Evolutionary conservation across 2,888 invertebrate genomes (phyloP).

Genomic region (Enoplolaimus lenunculus): DNA sequence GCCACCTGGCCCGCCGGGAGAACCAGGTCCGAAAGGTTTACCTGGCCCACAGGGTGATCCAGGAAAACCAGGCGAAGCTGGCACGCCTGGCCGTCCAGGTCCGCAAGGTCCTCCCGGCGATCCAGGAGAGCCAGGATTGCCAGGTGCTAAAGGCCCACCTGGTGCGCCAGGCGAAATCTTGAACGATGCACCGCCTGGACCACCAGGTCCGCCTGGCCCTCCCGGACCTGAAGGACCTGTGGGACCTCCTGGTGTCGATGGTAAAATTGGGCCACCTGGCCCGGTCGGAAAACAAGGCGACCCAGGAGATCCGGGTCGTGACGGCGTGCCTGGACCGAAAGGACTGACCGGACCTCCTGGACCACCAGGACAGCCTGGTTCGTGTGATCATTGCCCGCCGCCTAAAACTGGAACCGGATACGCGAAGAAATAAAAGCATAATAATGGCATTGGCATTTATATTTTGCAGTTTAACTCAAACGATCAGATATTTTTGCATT

Average conservation of each 20-base stretch:
- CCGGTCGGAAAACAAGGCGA: constrained; percentile 18
- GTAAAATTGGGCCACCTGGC: constrained; percentile 20
- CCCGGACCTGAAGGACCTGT: constrained; percentile 20
- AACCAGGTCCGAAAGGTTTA: constrained; percentile 16
- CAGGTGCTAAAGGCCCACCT: constrained; percentile 16
- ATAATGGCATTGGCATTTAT: no score
- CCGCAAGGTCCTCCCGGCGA: constrained; percentile 16
- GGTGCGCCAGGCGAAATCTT: constrained; percentile 12
- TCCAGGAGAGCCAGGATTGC: constrained; percentile 15
- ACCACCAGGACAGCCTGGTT: constrained; percentile 21
- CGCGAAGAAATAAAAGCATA: not conserved
- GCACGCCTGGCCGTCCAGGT: constrained; percentile 17
- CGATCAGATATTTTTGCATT: no score
- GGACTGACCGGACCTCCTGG: constrained; percentile 27
- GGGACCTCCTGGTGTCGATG: constrained; percentile 21
- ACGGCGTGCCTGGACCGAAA: constrained; percentile 27
- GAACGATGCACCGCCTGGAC: constrained; percentile 15
- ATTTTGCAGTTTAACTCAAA: no score
- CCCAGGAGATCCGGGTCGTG: constrained; percentile 24
- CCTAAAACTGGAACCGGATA: constrained; percentile 14
- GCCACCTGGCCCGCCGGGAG: constrained; percentile 16
- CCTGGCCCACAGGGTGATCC: constrained; percentile 11
- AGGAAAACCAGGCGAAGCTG: constrained; percentile 7
- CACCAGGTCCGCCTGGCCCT: constrained; percentile 18
- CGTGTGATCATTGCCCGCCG: constrained; percentile 17